phyloP scores from a whole-genome alignment of 2,797 vertebrate genomes.

The Hyperoplus lanceolatus region DNA sequence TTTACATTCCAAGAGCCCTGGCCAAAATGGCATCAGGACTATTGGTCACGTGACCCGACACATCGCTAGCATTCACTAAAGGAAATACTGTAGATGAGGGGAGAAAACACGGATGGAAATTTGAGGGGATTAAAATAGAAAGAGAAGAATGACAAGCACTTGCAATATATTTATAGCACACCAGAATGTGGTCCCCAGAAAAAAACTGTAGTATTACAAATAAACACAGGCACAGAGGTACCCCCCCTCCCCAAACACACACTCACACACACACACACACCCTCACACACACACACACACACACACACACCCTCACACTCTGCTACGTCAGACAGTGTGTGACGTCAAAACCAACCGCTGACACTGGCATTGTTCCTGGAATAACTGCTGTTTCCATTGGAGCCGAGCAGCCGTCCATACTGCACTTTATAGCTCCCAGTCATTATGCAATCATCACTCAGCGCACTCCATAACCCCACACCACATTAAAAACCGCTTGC shows the following conservation, averaged over 20 bases:
- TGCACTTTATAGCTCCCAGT: conserved; percentile 45
- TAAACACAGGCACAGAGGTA: background rate
- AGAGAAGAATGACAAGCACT: background rate
- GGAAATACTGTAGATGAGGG: background rate
- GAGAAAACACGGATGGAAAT: background rate
- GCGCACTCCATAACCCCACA: conserved; percentile 41
- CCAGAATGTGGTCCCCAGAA: background rate
- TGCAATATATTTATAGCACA: background rate
- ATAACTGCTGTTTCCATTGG: conserved; percentile 38
- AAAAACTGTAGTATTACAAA: background rate
- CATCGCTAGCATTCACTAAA: background rate
- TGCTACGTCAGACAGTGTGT: background rate
- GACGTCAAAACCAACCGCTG: conserved; percentile 31
- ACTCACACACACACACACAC: too few species aligned
- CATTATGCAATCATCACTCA: conserved; percentile 64
- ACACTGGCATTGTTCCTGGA: conserved; percentile 33
- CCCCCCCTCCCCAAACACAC: too few species aligned
- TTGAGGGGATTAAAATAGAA: background rate
- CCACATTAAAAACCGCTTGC: conserved; percentile 52
- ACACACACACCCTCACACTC: too few species aligned
- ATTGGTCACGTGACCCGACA: conserved; percentile 13
- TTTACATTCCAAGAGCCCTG: conserved; percentile 11
- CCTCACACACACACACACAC: too few species aligned
- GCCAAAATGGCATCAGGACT: conserved; percentile 23
- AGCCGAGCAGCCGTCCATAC: conserved; percentile 48